phyloP scores from a whole-genome alignment of 1,140 invertebrate species.

The Ostrea denselamellosa region DNA sequence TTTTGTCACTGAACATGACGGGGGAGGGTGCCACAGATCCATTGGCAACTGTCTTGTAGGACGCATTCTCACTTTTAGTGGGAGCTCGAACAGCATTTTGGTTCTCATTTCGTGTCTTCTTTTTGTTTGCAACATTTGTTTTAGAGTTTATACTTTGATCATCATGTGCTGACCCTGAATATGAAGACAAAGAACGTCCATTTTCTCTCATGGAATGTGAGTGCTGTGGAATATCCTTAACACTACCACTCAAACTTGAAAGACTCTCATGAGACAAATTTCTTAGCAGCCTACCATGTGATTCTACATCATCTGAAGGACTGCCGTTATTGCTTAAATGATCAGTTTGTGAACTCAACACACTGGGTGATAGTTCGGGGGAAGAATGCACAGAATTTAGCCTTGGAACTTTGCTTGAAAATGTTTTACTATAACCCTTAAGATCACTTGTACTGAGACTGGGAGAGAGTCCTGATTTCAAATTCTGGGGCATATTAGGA shows the following conservation, averaged over 20 bases:
- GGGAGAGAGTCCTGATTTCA: conserved; percentile 48
- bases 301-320: conserved; percentile 20
- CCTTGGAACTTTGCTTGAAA: conserved; percentile 36
- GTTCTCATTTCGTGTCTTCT: conserved; percentile 61
- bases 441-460: conserved; percentile 39
- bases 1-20: conserved; percentile 49
- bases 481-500: conserved; percentile 54
- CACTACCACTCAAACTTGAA: conserved; percentile 48
- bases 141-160: conserved; percentile 69
- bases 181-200: conserved; percentile 52
- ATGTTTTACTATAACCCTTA: conserved; percentile 49
- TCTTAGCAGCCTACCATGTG: conserved; percentile 29
- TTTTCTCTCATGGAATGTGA: conserved; percentile 64
- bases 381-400: conserved; percentile 44
- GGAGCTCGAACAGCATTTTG: background rate
- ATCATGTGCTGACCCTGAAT: conserved; percentile 54
- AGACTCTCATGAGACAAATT: conserved; percentile 57
- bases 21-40: conserved; percentile 36
- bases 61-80: conserved; percentile 40
- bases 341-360: conserved; percentile 31
- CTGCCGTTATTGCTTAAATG: conserved; percentile 27
- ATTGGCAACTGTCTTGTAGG: conserved; percentile 46
- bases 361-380: background rate
- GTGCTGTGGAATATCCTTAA: conserved; percentile 45
- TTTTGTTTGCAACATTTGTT: conserved; percentile 72